Percentiles rank a stretch among this genome's conserved stretches.
These are phyloP conservation scores for Typhlomys cinereus DNA, from an alignment of 2,113 vertebrate species.

Conservation along the genomic window DNA sequence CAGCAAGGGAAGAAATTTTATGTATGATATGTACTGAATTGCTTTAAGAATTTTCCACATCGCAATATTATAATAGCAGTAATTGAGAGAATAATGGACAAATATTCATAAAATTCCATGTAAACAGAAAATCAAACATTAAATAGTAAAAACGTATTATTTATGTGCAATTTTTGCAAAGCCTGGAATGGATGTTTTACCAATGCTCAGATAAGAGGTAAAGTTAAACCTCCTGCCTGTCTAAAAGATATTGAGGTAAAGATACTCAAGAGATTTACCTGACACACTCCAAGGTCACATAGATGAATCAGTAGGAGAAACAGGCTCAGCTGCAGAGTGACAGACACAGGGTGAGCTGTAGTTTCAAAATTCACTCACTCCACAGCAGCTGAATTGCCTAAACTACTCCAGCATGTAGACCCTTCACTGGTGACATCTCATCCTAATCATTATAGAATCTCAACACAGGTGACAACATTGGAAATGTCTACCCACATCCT, in stretches of 20 bases:
- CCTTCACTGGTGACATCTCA: slow-evolving; percentile 23
- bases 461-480: not conserved
- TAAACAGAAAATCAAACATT: slow-evolving; percentile 27
- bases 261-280: not conserved
- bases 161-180: slow-evolving; percentile 45
- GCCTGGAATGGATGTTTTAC: not conserved
- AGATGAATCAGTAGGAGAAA: slow-evolving; percentile 41
- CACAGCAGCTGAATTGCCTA: not conserved
- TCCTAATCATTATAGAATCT: not conserved
- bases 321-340: slow-evolving; percentile 31
- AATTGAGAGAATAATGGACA: not conserved
- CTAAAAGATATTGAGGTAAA: slow-evolving; percentile 9
- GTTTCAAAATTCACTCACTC: not conserved
- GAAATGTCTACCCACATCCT: not conserved
- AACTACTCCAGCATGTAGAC: not conserved
- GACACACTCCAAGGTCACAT: slow-evolving; percentile 58
- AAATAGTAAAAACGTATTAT: not conserved
- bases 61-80: slow-evolving; percentile 26
- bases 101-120: slow-evolving; percentile 29
- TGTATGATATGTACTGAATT: not conserved
- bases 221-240: slow-evolving; percentile 25
- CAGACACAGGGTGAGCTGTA: not conserved
- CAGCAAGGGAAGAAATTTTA: not conserved
- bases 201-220: not conserved
- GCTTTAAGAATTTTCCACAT: slow-evolving; percentile 22